Base-by-base conservation (phyloP, 2,797 vertebrate genomes). In the Lepidocolaptes lacrymiger region DNA sequence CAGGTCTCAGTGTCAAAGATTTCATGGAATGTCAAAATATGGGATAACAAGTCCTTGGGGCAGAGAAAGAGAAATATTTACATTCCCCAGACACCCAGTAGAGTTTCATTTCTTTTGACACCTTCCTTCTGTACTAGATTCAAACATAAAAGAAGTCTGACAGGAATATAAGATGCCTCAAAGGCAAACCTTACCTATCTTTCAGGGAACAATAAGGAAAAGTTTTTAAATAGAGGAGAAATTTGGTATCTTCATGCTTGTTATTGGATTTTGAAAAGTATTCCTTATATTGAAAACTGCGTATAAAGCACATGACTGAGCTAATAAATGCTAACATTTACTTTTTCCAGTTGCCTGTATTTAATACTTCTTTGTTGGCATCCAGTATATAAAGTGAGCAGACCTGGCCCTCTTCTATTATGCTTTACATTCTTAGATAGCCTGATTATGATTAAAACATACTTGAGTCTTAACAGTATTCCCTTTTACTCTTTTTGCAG, bases 81-180 rank as follows among this genome's bases (percentile, higher is more conserved):
- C 98, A 98, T 98, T 99, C 98, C 98, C 97, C 95, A 97, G 98
- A 97, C 96, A 98, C 95, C 93, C 84, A 13, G 94, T 90, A 95
- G 97, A 97, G 95, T 98, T 98, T 98, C 97, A 97, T 97, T 97
- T 98, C 97, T 98, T 98, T 98, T 99, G 99, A 99, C 99, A 99
- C 98, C 97, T 98, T 98, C 98, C 97, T 97, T 98, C 97, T 98
- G 81, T 98, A 98, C 97, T 97, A 97, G 95, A 98, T 97, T 98
- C 97, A 98, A 97, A 97, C 96, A 97, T 98, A 98, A 98, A 98
- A 98, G 96, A 75, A 96, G 90, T 98, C 97, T 98, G 98, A 98
- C 98, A 98, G 97, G 98, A 98, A 98, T 98, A 97, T 97, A 97
- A 98, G 97, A 98, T 98, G 97, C 98, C 97, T 98, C 95, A 97